A percentile compares a stretch with the other conserved stretches of the same genome.
phyloP scores from a whole-genome alignment of 2,113 vertebrate genomes.

The Sturnira hondurensis region DNA sequence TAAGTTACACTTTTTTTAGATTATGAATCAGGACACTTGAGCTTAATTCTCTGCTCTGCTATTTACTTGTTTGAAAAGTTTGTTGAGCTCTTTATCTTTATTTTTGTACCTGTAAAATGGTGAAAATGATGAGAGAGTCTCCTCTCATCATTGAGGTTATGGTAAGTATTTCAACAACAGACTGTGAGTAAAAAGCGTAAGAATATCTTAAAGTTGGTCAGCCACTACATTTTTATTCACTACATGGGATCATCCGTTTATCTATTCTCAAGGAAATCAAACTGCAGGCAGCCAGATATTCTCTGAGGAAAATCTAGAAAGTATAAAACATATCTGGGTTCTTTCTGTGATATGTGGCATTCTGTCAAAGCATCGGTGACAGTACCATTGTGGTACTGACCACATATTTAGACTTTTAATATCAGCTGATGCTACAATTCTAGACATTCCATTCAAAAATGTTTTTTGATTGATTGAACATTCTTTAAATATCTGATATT shows the following conservation, averaged over 20 bases:
- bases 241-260: neutral
- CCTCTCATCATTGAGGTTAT: slow-evolving; percentile 23
- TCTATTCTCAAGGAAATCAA: slow-evolving; percentile 15
- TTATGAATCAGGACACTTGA: slow-evolving; percentile 25
- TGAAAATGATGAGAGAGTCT: neutral
- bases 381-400: neutral
- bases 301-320: neutral
- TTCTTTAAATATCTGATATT: slow-evolving; percentile 27
- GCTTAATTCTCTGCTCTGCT: slow-evolving; percentile 27
- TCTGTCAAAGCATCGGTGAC: neutral
- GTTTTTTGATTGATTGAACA: neutral
- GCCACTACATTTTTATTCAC: slow-evolving; percentile 12
- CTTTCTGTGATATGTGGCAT: neutral
- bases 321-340: neutral
- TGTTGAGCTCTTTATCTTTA: slow-evolving; percentile 23
- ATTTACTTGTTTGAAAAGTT: slow-evolving; percentile 44
- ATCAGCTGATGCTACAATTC: neutral
- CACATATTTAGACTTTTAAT: slow-evolving; percentile 2
- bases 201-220: slow-evolving; percentile 24
- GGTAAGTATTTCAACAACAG: slow-evolving; percentile 54
- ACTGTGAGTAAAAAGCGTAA: slow-evolving; percentile 30
- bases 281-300: neutral
- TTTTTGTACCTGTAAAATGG: slow-evolving; percentile 48
- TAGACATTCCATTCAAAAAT: slow-evolving; percentile 42
- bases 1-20: neutral